A percentile compares a stretch with the other conserved stretches of the same genome.
Evolutionary conservation across 2,113 vertebrate species (phyloP).

Genomic region (Eleginops maclovinus): DNA sequence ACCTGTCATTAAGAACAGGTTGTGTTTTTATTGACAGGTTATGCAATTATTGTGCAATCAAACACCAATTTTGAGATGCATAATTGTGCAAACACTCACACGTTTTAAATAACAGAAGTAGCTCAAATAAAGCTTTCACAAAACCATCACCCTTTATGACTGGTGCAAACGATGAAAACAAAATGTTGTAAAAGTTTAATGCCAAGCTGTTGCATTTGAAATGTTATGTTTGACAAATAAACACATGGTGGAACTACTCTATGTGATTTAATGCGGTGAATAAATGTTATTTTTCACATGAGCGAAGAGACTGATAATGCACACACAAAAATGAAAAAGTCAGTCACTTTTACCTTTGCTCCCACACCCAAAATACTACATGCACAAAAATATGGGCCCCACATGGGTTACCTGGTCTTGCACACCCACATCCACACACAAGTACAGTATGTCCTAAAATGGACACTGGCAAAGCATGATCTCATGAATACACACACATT

Average conservation of each 20-base stretch:
- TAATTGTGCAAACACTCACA: background rate
- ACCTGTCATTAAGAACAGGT: too few species aligned
- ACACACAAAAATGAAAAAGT: constrained; percentile 33
- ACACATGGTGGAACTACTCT: background rate
- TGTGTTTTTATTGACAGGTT: background rate
- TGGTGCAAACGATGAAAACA: background rate
- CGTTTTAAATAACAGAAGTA: background rate
- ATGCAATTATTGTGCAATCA: background rate
- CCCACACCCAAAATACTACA: constrained; percentile 37
- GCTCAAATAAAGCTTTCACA: background rate
- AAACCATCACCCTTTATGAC: background rate
- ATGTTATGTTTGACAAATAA: background rate
- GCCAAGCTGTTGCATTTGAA: background rate
- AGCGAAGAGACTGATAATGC: constrained; percentile 15
- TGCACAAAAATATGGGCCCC: background rate
- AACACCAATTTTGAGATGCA: too few species aligned
- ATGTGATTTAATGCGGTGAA: too few species aligned
- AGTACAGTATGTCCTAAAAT: background rate
- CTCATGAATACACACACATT: constrained; percentile 15
- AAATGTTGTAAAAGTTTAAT: background rate
- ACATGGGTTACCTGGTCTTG: constrained; percentile 18
- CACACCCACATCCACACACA: constrained; percentile 2
- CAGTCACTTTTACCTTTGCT: constrained; percentile 41
- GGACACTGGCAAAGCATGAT: background rate
- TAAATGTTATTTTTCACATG: background rate